These are phyloP conservation scores for Tokudaia tokunoshimensis DNA, from an alignment of 2,797 vertebrate genomes.

Conservation along the genomic window DNA sequence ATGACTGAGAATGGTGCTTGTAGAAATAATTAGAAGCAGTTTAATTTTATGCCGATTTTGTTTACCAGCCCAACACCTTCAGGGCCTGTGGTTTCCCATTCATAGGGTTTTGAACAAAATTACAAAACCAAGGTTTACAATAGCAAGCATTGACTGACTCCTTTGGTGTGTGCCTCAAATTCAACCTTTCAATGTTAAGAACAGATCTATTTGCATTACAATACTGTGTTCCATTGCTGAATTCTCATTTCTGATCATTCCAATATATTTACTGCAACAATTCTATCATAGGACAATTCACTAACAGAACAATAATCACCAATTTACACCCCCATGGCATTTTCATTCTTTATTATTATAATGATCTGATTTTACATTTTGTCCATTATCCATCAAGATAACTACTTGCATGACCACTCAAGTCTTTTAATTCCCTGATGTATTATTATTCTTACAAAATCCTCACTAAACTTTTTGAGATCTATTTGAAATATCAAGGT, in stretches of 20 bases:
- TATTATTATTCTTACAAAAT: background rate
- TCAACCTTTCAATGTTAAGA: background rate
- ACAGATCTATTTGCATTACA: background rate
- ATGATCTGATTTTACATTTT: background rate
- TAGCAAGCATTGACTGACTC: too few relatives aligned
- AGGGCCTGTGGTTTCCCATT: background rate
- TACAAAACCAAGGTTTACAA: background rate
- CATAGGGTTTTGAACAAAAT: too few relatives aligned
- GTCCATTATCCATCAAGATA: background rate
- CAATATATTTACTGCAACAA: background rate
- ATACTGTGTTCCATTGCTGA: background rate
- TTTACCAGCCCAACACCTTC: background rate
- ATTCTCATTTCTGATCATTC: background rate
- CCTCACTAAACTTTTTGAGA: background rate
- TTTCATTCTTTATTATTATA: background rate
- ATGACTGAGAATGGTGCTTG: too few relatives aligned
- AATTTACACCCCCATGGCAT: background rate
- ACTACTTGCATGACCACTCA: background rate
- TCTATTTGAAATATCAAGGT: background rate
- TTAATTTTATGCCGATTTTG: background rate
- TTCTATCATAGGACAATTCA: background rate
- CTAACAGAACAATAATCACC: background rate
- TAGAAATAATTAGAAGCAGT: background rate
- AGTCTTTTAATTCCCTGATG: background rate
- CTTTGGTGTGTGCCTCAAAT: background rate